These are phyloP conservation scores for Emydoidea blandingii DNA, from an alignment of 2,797 vertebrate genomes.

Conservation along the genomic window DNA sequence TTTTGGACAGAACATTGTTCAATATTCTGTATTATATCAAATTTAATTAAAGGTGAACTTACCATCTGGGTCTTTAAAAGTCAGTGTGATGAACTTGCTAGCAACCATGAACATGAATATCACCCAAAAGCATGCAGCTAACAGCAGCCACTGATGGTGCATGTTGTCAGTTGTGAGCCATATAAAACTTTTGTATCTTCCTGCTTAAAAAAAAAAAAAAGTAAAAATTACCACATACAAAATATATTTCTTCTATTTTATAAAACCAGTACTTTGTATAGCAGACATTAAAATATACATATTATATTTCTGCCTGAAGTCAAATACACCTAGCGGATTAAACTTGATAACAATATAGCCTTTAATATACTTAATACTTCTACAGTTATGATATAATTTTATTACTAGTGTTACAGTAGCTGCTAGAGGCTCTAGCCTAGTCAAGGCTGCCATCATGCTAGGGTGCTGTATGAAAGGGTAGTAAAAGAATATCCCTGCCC, in stretches of 20 bases:
- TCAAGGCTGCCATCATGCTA: not conserved
- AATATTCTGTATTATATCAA: constrained; percentile 17
- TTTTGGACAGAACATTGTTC: not conserved
- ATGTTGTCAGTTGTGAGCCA: constrained; percentile 86
- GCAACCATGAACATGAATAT: constrained; percentile 97
- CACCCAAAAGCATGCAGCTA: constrained; percentile 96
- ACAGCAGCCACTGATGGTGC: constrained; percentile 97
- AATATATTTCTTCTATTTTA: not conserved
- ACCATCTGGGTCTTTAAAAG: constrained; percentile 91
- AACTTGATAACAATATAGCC: not conserved
- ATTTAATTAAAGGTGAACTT: constrained; percentile 62
- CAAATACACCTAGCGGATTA: not conserved
- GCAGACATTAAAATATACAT: not conserved
- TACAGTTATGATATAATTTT: not conserved
- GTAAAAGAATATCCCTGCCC: not conserved
- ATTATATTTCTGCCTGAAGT: not conserved
- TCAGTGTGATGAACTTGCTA: constrained; percentile 93
- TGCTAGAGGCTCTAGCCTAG: not conserved
- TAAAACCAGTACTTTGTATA: not conserved
- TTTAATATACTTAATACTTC: not conserved
- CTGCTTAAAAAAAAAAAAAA: constrained; percentile 62
- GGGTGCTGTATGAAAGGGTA: not conserved
- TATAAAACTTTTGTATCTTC: constrained; percentile 60
- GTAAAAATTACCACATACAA: not conserved
- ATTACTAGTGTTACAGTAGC: not conserved